Percentiles rank a stretch among this genome's conserved stretches.
phyloP scores from a whole-genome alignment of 2,797 vertebrate species.

The Sebastes cheni region DNA sequence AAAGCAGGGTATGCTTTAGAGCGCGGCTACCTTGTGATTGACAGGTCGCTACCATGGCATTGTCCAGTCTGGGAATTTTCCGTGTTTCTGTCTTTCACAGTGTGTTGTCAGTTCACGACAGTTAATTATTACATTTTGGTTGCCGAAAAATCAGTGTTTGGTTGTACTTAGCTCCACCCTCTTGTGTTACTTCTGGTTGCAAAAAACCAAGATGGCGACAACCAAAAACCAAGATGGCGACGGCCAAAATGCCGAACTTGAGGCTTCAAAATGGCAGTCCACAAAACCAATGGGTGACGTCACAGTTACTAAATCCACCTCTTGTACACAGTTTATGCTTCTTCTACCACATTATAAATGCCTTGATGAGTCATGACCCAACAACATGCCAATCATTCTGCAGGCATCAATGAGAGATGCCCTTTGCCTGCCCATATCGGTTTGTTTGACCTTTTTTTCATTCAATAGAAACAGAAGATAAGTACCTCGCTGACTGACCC shows the following conservation, averaged over 20 bases:
- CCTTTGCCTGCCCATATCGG: neutral
- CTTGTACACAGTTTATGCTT: neutral
- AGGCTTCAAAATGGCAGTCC: neutral
- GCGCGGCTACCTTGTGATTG: no score
- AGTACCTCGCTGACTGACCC: neutral
- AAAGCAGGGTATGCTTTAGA: no score
- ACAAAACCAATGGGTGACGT: neutral
- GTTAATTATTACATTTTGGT: no score
- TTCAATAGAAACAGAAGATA: neutral
- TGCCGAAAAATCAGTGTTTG: fast-evolving
- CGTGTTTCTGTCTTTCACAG: no score
- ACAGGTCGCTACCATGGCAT: fast-evolving
- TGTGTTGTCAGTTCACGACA: no score
- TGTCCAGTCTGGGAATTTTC: no score
- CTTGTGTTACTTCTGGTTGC: no score
- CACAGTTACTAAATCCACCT: neutral
- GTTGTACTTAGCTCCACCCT: no score
- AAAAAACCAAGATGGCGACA: no score
- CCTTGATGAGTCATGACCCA: neutral
- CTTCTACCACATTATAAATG: neutral
- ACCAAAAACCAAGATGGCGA: no score
- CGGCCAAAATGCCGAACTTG: neutral
- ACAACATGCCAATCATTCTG: neutral
- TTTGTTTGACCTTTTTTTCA: neutral
- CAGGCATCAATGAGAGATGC: neutral